A percentile compares a stretch with the other conserved stretches of the same genome.
These are phyloP conservation scores for Drosophila kuntzei DNA, from an alignment of 2,888 invertebrate species.

Conservation along the genomic window DNA sequence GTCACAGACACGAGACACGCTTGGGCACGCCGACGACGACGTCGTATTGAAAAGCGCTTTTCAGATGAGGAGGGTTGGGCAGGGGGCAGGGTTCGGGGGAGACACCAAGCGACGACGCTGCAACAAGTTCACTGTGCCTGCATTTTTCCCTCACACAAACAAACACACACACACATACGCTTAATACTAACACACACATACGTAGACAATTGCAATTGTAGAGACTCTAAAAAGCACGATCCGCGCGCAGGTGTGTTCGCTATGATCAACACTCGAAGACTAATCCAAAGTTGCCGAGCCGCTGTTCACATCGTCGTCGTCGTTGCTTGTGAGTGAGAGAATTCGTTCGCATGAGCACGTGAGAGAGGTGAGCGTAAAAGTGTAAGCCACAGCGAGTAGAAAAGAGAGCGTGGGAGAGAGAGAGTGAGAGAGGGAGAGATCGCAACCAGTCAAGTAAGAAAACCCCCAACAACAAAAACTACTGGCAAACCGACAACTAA, in stretches of 20 bases:
- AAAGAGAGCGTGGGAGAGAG: conserved; percentile 29
- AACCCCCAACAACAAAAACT: conserved; percentile 35
- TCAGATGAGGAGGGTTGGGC: conserved; percentile 37
- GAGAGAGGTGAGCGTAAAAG: conserved; percentile 25
- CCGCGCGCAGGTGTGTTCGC: conserved; percentile 84
- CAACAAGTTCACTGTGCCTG: conserved; percentile 79
- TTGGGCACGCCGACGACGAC: conserved; percentile 36
- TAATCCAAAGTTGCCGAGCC: conserved; percentile 76
- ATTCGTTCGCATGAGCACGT: conserved; percentile 14
- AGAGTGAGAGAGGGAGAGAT: conserved; percentile 22
- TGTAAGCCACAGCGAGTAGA: conserved; percentile 49
- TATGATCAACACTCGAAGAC: conserved; percentile 85
- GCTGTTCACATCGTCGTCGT: conserved; percentile 33
- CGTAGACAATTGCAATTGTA: conserved; percentile 61
- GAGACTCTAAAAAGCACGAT: conserved; percentile 45
- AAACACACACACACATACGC: conserved; percentile 37
- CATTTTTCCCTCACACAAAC: conserved; percentile 41
- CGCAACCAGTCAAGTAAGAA: conserved; percentile 54
- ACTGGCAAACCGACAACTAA: conserved; percentile 48
- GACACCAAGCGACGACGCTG: conserved; percentile 53
- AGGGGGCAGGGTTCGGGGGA: conserved; percentile 8
- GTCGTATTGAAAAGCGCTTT: conserved; percentile 76
- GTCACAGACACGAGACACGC: conserved; percentile 42
- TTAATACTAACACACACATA: conserved; percentile 43
- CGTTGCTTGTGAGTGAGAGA: conserved; percentile 49